Evolutionary conservation across 2,113 vertebrate species (phyloP), one percentile per base, ranked within the genome.

Genomic region (Tyto alba): DNA sequence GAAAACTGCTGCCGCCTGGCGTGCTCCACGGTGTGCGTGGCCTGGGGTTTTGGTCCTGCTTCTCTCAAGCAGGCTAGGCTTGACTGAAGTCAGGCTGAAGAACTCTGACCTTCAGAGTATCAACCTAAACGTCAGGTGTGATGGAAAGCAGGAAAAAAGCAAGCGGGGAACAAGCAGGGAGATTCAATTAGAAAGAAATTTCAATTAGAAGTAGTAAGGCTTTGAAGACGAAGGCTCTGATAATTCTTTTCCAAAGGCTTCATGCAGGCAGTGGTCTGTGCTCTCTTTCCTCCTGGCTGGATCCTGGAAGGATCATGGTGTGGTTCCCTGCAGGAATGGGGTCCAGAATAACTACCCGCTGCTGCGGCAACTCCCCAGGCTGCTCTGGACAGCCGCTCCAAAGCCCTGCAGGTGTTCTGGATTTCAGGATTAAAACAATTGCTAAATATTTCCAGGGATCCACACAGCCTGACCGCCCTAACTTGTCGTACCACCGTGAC

Each of bases 11-110:
- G 69, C 64, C 2, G 1, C 48, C 36, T 18, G 34, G 36, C 34
- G 0, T 2, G 19, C 30, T 48, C 34, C 3, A 1, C 0, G 0
- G 20, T 10, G 25, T 6, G n/a, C 25, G 0, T 1, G 34, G 59
- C 25, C 30, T 11, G 30, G 26, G 17, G 23, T 17, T 50, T 72
- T 4, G 0, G 11, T 27, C 43, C 52, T 2, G 0, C 20, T 60
- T 59, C 57, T 40, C 43, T 63, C 48, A 20, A 23, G 27, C 40
- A 16, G 60, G 15, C 23, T 47, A 29, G 30, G 47, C 36, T 53
- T 41, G 55, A 25, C 25, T 34, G 30, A 30, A 63, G 36, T 27
- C 60, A n/a, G 56, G 38, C 59, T 26, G 78, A 29, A 88, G 20
- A 52, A 7, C 6, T 60, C 36, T 13, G 30, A 18, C 64, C 36